phyloP scores from a whole-genome alignment of 2,888 invertebrate genomes.

The Temnothorax ravouxi region DNA sequence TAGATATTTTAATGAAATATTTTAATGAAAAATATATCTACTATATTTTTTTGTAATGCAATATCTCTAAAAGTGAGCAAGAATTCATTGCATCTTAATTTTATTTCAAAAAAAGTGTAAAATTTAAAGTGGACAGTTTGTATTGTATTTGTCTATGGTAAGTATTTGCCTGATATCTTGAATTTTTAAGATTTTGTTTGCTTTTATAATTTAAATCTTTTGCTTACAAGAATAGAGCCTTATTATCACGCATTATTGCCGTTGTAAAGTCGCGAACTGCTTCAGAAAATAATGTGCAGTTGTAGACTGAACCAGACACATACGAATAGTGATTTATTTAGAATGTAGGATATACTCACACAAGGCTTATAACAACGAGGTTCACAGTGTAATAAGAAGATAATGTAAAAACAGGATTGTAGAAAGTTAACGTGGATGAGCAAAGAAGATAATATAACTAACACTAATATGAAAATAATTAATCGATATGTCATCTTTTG shows the following conservation, averaged over 20 bases:
- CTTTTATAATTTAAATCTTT: conserved; percentile 8
- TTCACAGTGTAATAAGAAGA: background rate
- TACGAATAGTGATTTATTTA: conserved; percentile 8
- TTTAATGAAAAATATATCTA: background rate
- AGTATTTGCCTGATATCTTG: background rate
- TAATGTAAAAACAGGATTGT: background rate
- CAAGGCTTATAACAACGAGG: background rate
- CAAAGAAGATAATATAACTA: background rate
- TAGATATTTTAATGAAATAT: background rate
- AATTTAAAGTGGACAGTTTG: background rate
- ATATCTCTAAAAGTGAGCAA: background rate
- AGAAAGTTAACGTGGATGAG: background rate
- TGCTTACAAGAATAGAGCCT: background rate
- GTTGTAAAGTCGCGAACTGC: background rate
- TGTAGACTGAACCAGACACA: background rate
- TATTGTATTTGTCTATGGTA: background rate
- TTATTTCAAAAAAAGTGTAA: background rate
- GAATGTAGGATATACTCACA: background rate
- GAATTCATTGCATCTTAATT: conserved; percentile 1
- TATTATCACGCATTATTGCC: background rate
- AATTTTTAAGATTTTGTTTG: background rate
- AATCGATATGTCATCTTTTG: background rate
- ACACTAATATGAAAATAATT: background rate
- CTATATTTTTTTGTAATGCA: background rate
- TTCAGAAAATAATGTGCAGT: conserved; percentile 8